Conservation (phyloP, 2,113 vertebrate species). For the Pagrus major region DNA sequence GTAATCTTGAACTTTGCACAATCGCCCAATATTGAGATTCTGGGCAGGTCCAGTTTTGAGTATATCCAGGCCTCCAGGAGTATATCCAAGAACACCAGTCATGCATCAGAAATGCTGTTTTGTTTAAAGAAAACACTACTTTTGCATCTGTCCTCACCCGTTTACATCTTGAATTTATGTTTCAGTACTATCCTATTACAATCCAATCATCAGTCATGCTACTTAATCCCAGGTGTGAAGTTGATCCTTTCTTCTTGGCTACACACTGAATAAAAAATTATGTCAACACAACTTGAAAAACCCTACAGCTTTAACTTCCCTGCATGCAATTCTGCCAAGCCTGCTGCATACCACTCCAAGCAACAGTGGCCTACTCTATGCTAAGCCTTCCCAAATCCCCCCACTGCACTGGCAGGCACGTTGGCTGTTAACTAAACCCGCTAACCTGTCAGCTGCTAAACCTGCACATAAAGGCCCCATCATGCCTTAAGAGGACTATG, state of each 20-base stretch:
- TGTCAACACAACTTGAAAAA: slow-evolving; percentile 38
- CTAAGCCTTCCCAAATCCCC: slow-evolving; percentile 77
- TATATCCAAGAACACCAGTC: background rate
- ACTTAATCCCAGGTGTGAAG: slow-evolving; percentile 50
- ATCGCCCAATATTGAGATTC: background rate
- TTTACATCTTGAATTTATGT: slow-evolving; percentile 10
- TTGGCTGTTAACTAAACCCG: slow-evolving; percentile 77
- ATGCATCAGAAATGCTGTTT: background rate
- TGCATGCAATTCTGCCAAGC: slow-evolving; percentile 32
- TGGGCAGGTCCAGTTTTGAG: background rate
- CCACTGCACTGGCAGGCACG: slow-evolving; percentile 70
- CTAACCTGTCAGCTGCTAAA: slow-evolving; percentile 81
- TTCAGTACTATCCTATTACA: background rate
- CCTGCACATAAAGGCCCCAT: slow-evolving; percentile 76
- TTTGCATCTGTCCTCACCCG: background rate
- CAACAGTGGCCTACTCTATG: slow-evolving; percentile 56
- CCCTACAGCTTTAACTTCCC: slow-evolving; percentile 24
- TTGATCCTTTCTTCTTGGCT: background rate
- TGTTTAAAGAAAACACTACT: no score
- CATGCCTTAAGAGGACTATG: slow-evolving; percentile 75
- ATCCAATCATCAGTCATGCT: slow-evolving; percentile 14
- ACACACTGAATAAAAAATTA: background rate
- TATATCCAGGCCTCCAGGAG: background rate
- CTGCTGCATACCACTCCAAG: slow-evolving; percentile 52
- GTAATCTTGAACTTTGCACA: background rate